A percentile compares a stretch with the other conserved stretches of the same genome.
Evolutionary conservation across 2,888 invertebrate genomes (phyloP).

Genomic region (Terebella lapidaria): DNA sequence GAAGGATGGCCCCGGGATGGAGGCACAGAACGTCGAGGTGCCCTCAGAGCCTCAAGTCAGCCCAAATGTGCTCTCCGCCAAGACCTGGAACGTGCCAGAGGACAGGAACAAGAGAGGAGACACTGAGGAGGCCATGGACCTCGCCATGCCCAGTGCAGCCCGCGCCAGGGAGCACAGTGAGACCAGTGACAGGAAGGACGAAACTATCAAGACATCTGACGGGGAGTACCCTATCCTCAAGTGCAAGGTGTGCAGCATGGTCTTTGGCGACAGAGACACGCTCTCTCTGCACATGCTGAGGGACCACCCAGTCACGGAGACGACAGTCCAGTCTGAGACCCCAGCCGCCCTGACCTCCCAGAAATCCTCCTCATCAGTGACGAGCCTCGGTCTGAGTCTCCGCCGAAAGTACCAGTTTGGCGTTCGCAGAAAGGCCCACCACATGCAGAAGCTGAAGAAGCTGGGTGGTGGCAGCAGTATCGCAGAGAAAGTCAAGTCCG

Average conservation of each 20-base stretch:
- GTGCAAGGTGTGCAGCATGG: conserved; percentile 51
- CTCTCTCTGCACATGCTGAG: conserved; percentile 56
- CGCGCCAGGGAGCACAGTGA: background rate
- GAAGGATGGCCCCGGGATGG: background rate
- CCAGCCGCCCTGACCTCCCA: background rate
- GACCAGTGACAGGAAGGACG: background rate
- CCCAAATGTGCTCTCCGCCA: background rate
- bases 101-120: background rate
- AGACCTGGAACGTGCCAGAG: conserved; percentile 1
- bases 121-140: background rate
- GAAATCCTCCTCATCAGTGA: background rate
- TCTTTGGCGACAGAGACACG: conserved; percentile 49
- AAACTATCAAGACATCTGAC: background rate
- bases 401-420: conserved; percentile 17
- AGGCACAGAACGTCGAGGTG: background rate
- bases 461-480: conserved; percentile 9
- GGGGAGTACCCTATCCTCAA: conserved; percentile 23
- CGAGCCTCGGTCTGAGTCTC: conserved; percentile 6
- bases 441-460: conserved; percentile 6
- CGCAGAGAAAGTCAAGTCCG: conserved; percentile 18
- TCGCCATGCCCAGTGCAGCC: background rate
- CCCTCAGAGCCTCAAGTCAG: background rate
- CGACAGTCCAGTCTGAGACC: background rate
- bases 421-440: conserved; percentile 4
- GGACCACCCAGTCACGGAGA: conserved; percentile 46